Base-by-base conservation (phyloP, 2,888 invertebrate species). In the Luperina testacea region DNA sequence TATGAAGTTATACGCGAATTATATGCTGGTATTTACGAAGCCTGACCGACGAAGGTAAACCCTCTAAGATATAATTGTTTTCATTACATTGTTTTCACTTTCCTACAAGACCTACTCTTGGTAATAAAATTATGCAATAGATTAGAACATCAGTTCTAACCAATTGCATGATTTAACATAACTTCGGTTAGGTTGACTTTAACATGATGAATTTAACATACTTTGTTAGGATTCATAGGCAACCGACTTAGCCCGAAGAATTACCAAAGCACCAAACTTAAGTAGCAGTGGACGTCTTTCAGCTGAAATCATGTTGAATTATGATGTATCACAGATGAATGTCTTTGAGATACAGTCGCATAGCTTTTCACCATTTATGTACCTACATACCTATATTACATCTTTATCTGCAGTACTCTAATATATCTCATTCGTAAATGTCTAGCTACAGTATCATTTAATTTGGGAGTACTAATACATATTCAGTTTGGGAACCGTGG, bases 391-490 rank as follows among this genome's bases (percentile, higher is more conserved):
- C 32, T 32, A n/a, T 38, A 53, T 38, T 45, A 61, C 61, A 32
- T 53, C 32, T 38, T 24, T 74, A 69, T 75, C 57, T 70, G 61
- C 38, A 67, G 20, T 59, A 38, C 57, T 53, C 24, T 38, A 67
- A 71, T 72, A 72, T 61, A 73, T 84, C 84, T 61, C 67, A 48
- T 86, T 86, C 69, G 69, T 73, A 68, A 65, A 20, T 27, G 80
- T 61, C 71, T 73, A 71, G 67, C 51, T 68, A 64, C 84, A 76
- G 75, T 78, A 80, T 79, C 88, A 78, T 87, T 87, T 87, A 87
- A 87, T 89, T 87, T 87, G 85, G 82, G 68, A 87, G 77, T 72
- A 85, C 82, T 88, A 82, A 87, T 87, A 87, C 89, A 87, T 87
- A 87, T 89, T 87, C 87, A 87, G 78, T 71, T 69, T 67, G 80